phyloP scores from a whole-genome alignment of 2,888 invertebrate species.

The Sphinx pinastri region DNA sequence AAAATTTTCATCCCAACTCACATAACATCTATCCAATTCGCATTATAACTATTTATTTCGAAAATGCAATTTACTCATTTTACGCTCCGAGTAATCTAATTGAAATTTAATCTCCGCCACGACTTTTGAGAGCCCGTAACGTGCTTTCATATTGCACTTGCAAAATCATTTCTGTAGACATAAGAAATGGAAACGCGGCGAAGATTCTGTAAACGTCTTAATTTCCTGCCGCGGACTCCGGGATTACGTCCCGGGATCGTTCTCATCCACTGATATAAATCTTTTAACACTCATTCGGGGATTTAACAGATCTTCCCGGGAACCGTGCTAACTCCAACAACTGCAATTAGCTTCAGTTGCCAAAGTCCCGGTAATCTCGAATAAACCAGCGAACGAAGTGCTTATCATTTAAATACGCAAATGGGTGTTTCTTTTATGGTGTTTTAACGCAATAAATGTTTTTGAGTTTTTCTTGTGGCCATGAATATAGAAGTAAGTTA shows the following conservation, averaged over 20 bases:
- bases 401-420: conserved; percentile 59
- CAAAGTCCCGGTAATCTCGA: conserved; percentile 69
- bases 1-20: not conserved
- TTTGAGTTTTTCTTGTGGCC: conserved; percentile 2
- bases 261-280: conserved; percentile 75
- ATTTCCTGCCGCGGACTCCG: conserved; percentile 64
- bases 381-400: conserved; percentile 61
- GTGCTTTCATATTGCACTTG: conserved; percentile 26
- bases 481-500: not conserved
- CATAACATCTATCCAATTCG: not conserved
- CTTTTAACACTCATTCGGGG: conserved; percentile 79
- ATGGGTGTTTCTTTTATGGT: conserved; percentile 36
- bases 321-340: conserved; percentile 73
- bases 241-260: conserved; percentile 62
- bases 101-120: conserved; percentile 28
- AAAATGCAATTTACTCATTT: conserved; percentile 13
- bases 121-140: conserved; percentile 24
- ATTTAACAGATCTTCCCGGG: conserved; percentile 64
- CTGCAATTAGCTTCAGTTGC: conserved; percentile 76
- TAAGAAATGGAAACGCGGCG: conserved; percentile 22
- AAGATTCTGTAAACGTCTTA: conserved; percentile 62
- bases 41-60: conserved; percentile 8
- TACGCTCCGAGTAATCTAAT: conserved; percentile 19
- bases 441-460: conserved; percentile 18
- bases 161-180: conserved; percentile 11